phyloP scores from a whole-genome alignment of 2,888 invertebrate species.

The Trimorus sp. region DNA sequence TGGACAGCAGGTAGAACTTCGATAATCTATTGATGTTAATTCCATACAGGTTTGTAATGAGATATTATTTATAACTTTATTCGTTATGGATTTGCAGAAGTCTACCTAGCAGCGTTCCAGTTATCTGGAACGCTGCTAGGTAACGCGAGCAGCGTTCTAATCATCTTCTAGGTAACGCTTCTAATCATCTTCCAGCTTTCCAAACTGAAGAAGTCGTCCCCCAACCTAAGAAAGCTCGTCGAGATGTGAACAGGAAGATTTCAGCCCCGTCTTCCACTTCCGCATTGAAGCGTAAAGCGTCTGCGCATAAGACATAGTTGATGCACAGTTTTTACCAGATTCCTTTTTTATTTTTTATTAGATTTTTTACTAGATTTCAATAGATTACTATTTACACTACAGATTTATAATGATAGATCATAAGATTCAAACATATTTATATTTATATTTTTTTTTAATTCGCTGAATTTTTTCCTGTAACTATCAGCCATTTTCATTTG shows the following conservation, averaged over 20 bases:
- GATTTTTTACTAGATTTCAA: background rate
- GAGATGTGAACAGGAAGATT: background rate
- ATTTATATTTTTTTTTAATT: no score
- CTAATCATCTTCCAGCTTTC: no score
- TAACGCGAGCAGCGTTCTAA: no score
- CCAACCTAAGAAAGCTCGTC: background rate
- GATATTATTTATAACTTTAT: constrained; percentile 1
- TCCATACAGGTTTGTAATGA: background rate
- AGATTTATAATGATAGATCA: background rate
- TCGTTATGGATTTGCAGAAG: no score
- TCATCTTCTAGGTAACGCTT: no score
- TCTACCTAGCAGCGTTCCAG: background rate
- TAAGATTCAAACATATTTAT: background rate
- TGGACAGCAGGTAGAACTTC: constrained; percentile 1
- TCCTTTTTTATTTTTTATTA: no score
- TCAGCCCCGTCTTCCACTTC: background rate
- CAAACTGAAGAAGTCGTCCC: constrained; percentile 1
- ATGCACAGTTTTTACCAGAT: background rate
- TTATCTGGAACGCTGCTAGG: no score
- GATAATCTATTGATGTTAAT: background rate
- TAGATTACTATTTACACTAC: constrained; percentile 1
- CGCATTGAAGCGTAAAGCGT: constrained; percentile 4
- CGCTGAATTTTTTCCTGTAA: no score
- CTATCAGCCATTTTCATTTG: no score
- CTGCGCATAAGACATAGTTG: constrained; percentile 1